A percentile compares a stretch with the other conserved stretches of the same genome.
These are phyloP conservation scores for Ellobium chinense DNA, from an alignment of 2,888 invertebrate genomes.

Conservation along the genomic window DNA sequence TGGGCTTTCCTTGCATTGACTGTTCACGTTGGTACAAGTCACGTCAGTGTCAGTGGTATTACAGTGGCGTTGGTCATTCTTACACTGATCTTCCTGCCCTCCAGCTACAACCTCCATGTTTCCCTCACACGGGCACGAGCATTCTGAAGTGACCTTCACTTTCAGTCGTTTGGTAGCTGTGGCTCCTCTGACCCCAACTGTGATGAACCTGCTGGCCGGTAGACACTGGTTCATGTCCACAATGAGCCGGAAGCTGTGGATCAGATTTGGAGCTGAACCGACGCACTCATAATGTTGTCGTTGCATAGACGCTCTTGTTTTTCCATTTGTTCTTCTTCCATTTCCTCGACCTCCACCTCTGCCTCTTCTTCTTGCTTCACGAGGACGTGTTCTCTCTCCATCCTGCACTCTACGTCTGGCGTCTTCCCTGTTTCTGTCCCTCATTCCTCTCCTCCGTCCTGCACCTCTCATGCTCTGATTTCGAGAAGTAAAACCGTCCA, in stretches of 20 bases:
- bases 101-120: neutral
- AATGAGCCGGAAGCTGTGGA: neutral
- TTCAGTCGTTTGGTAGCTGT: neutral
- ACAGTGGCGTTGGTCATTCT: neutral
- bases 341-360: neutral
- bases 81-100: neutral
- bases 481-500: neutral
- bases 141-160: neutral
- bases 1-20: neutral
- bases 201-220: neutral
- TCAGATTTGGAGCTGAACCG: neutral
- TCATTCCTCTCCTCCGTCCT: neutral
- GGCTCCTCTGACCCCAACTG: neutral
- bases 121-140: neutral
- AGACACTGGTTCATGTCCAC: neutral
- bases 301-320: no score
- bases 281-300: neutral
- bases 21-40: neutral
- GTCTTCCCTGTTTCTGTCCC: no score
- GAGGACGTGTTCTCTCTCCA: neutral
- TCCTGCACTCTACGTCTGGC: no score
- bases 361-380: neutral
- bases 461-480: neutral
- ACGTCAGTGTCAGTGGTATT: neutral
- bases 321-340: neutral